These are phyloP conservation scores for Forbesichthys papilliferus DNA, from an alignment of 2,113 vertebrate species.

Conservation along the genomic window DNA sequence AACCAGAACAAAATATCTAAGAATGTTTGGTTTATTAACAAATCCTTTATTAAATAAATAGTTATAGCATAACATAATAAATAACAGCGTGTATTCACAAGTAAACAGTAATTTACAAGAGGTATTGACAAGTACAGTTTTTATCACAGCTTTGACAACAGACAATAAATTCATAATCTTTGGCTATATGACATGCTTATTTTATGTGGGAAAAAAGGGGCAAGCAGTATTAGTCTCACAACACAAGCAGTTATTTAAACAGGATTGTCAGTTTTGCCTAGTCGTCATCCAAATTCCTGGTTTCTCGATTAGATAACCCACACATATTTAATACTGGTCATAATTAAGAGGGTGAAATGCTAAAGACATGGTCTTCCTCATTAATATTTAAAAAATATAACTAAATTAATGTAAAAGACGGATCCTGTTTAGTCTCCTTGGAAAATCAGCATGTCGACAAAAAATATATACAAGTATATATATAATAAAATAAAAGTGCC, in stretches of 20 bases:
- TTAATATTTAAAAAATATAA: slow-evolving; percentile 27
- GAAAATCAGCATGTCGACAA: slow-evolving; percentile 35
- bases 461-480: neutral
- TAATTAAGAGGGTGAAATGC: neutral
- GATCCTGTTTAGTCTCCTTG: slow-evolving; percentile 38
- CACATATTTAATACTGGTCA: neutral
- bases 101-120: slow-evolving; percentile 71
- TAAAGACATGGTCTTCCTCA: neutral
- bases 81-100: slow-evolving; percentile 80
- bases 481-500: slow-evolving; percentile 35
- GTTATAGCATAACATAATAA: slow-evolving; percentile 64
- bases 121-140: slow-evolving; percentile 45
- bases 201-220: slow-evolving; percentile 34
- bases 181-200: slow-evolving; percentile 69
- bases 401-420: slow-evolving; percentile 24
- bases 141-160: slow-evolving; percentile 52
- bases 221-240: slow-evolving; percentile 17
- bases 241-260: slow-evolving; percentile 19
- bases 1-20: neutral
- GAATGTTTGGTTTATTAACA: slow-evolving; percentile 42
- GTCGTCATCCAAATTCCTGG: slow-evolving; percentile 14
- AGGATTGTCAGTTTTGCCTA: slow-evolving; percentile 50
- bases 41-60: slow-evolving; percentile 75
- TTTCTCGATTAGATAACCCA: slow-evolving; percentile 2
- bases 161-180: slow-evolving; percentile 73